Evolutionary conservation across 23 tunicate species (phyloP), one percentile per base, ranked within the genome.

Genomic region (Diplosoma virens): DNA sequence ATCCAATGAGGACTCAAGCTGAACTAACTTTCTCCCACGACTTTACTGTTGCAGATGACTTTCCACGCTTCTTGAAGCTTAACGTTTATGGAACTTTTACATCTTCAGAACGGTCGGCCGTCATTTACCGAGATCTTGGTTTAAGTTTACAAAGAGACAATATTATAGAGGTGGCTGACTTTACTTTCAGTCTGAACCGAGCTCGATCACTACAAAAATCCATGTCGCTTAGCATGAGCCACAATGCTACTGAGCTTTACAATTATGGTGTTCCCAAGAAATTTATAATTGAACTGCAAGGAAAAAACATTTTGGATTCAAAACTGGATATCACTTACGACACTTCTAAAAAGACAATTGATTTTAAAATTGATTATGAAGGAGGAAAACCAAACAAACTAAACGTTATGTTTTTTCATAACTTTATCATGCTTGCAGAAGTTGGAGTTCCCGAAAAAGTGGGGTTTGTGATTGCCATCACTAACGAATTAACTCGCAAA

Each of bases 231-330:
- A 1, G 55, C 82, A 17, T 67, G 3, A 65, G 32, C 30, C 92
- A 86, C 60, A 79, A 86, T 41, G 75, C 71, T 52, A 72, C 84
- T 28, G 30, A 2, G 28, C 33, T 86, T 21, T 67, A 28, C 20
- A 30, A 46, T 6, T 59, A 79, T 34, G 92, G 84, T 0, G 80
- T 86, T 59, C 92, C 92, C 0, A 83, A 69, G 16, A 61, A 71
- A 17, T 33, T 86, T 66, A 65, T 69, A 14, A 54, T 86, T 30
- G 47, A 31, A 29, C 36, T 86, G 33, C 32, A 31, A 16, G 30
- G 26, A 26, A 21, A 32, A 2, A 31, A 25, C 46, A 30, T 11
- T 30, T 77, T 16, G 2, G 67, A 86, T 37, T 69, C 71, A 21
- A 80, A 79, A 37, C 18, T 86, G 26, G 65, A 46, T 22, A 23